A percentile compares a stretch with the other conserved stretches of the same genome.
phyloP scores from a whole-genome alignment of 2,888 invertebrate genomes.

The Euplexia lucipara region DNA sequence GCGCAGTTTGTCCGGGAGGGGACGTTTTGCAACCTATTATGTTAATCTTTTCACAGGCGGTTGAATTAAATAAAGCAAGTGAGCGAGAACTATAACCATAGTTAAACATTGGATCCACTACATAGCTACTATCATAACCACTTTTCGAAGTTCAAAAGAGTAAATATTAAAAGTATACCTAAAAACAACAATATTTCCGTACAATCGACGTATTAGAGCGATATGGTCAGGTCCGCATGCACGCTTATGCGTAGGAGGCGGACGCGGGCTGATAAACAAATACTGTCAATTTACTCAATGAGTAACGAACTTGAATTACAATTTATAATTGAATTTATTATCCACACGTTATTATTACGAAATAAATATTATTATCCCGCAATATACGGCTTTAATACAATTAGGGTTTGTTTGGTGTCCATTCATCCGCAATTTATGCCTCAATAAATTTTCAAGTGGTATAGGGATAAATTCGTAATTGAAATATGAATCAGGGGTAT shows the following conservation, averaged over 20 bases:
- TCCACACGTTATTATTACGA: background rate
- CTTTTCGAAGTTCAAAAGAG: too few species aligned
- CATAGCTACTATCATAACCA: too few species aligned
- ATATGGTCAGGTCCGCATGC: slow-evolving; percentile 13
- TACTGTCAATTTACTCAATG: slow-evolving; percentile 26
- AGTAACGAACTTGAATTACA: slow-evolving; percentile 24
- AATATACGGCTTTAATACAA: slow-evolving; percentile 14
- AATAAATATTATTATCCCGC: background rate
- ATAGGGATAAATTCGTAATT: slow-evolving; percentile 1
- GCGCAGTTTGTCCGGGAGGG: too few species aligned
- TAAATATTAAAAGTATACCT: background rate
- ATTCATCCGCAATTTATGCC: slow-evolving; percentile 26
- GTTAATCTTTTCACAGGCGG: too few species aligned
- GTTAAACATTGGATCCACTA: too few species aligned
- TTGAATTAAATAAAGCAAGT: too few species aligned
- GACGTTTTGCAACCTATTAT: too few species aligned
- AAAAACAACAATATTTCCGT: slow-evolving; percentile 7
- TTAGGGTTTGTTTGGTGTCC: slow-evolving; percentile 24
- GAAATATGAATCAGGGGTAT: slow-evolving; percentile 25
- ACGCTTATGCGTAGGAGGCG: slow-evolving; percentile 43
- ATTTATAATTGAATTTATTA: slow-evolving; percentile 2
- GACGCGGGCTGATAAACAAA: slow-evolving; percentile 45
- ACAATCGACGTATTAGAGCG: background rate
- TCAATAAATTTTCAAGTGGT: slow-evolving; percentile 28
- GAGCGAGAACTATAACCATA: too few species aligned